Conservation (phyloP, 2,113 vertebrate species). For the Elgaria multicarinata region DNA sequence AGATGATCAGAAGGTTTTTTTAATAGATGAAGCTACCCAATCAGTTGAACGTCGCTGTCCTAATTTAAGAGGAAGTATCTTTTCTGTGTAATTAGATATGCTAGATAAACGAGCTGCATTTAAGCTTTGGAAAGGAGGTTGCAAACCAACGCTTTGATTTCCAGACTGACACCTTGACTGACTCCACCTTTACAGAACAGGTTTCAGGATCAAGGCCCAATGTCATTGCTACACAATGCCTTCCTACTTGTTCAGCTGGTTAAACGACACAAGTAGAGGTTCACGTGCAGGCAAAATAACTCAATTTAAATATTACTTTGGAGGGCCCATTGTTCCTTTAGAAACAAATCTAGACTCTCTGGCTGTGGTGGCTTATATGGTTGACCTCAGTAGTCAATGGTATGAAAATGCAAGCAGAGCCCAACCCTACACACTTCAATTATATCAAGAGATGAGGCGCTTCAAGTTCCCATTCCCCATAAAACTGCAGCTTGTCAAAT, state of each 20-base stretch:
- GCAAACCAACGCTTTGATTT: not conserved
- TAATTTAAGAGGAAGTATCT: not conserved
- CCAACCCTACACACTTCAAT: not conserved
- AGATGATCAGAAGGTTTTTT: not conserved
- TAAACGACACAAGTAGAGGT: not conserved
- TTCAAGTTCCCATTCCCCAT: not conserved
- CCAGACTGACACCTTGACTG: not conserved
- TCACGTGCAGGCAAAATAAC: not conserved
- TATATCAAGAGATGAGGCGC: not conserved
- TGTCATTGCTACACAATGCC: not conserved
- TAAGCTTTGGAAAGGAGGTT: not conserved
- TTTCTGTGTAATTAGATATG: not conserved
- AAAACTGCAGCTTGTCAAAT: not conserved
- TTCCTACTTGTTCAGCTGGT: not conserved
- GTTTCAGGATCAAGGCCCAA: not conserved
- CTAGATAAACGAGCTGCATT: not conserved
- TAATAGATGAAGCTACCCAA: not conserved
- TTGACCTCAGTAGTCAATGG: not conserved
- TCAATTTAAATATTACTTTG: not conserved
- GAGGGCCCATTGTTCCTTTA: not conserved
- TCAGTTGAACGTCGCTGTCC: not conserved
- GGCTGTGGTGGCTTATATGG: not conserved
- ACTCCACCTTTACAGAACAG: slow-evolving; percentile 6
- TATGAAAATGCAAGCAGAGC: not conserved
- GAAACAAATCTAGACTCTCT: not conserved